Evolutionary conservation across 2,797 vertebrate genomes (phyloP).

Genomic region (Scolopax rusticola): DNA sequence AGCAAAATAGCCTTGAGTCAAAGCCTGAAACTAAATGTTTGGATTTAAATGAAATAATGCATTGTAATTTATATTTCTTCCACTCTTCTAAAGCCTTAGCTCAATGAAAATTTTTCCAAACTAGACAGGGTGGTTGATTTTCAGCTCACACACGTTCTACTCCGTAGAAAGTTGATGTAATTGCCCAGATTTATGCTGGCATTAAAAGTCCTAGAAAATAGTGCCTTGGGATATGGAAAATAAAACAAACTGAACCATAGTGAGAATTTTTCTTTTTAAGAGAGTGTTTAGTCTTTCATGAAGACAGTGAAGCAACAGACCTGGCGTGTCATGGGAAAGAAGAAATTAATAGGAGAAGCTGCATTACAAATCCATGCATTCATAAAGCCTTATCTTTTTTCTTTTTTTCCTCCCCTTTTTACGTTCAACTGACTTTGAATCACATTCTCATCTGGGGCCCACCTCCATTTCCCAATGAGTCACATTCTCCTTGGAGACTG

Average conservation of each 20-base stretch:
- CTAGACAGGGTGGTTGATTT: slow-evolving; percentile 1
- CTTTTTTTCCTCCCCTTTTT: background rate
- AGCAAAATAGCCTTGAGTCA: background rate
- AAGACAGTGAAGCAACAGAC: slow-evolving; percentile 11
- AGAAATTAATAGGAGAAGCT: background rate
- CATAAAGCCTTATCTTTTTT: slow-evolving; percentile 41
- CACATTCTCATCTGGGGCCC: slow-evolving; percentile 35
- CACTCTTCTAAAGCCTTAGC: slow-evolving; percentile 1
- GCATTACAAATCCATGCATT: background rate
- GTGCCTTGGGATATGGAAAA: slow-evolving; percentile 48
- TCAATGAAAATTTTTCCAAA: slow-evolving; percentile 29
- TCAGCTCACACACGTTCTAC: slow-evolving; percentile 44
- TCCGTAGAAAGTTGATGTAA: slow-evolving; percentile 46
- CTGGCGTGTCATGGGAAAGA: background rate
- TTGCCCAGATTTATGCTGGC: slow-evolving; percentile 53
- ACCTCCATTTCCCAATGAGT: slow-evolving; percentile 29
- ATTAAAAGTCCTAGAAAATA: slow-evolving; percentile 42
- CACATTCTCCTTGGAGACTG: slow-evolving; percentile 49
- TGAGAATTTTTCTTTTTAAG: slow-evolving; percentile 45
- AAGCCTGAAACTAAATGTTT: background rate
- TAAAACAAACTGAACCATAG: slow-evolving; percentile 27
- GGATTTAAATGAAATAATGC: background rate
- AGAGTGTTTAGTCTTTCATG: slow-evolving; percentile 17
- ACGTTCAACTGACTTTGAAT: background rate
- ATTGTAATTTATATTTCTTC: slow-evolving; percentile 14